phyloP scores from a whole-genome alignment of 2,888 invertebrate species.

The Acheta domesticus region DNA sequence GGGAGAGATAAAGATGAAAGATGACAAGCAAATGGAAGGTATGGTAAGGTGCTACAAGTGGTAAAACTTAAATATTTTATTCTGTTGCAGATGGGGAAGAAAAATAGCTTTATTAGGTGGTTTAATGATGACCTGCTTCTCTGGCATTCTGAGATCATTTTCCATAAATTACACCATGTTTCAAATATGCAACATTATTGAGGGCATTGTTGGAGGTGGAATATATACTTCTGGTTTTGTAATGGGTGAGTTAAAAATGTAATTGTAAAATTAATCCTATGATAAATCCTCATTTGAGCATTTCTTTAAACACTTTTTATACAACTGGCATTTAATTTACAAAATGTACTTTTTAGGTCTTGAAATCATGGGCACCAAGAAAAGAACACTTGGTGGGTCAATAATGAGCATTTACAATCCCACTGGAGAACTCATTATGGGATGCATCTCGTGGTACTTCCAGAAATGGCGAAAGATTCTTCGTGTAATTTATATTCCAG shows the following conservation, averaged over 20 bases:
- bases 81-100: neutral
- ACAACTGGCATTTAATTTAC: too few species aligned
- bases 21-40: too few species aligned
- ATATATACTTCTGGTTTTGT: conserved; percentile 1
- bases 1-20: too few species aligned
- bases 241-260: neutral
- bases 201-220: conserved; percentile 1
- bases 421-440: neutral
- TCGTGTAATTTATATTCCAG: neutral
- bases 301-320: too few species aligned
- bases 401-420: neutral
- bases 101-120: conserved; percentile 2
- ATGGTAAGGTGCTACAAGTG: too few species aligned
- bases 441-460: neutral
- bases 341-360: neutral
- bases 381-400: neutral
- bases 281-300: too few species aligned
- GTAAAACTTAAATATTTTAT: too few species aligned
- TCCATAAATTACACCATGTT: neutral
- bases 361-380: neutral
- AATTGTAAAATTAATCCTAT: neutral
- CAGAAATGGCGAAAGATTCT: neutral
- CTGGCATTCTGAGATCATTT: neutral
- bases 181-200: neutral
- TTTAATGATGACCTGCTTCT: neutral